phyloP scores from a whole-genome alignment of 2,888 invertebrate genomes.

The Liopterus haemorrhoidalis region DNA sequence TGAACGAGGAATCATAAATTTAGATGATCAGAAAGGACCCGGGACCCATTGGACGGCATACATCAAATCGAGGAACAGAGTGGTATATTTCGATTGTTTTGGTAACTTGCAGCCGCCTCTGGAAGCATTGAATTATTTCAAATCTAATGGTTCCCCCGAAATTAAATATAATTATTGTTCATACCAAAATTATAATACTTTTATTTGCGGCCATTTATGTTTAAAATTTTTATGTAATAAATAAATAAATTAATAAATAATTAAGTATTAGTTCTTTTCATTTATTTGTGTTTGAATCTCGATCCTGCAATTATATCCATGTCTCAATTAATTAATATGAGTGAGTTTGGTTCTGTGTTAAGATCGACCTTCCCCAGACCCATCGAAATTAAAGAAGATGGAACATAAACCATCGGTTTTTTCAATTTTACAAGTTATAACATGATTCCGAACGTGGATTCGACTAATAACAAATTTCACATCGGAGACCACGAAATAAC shows the following conservation, averaged over 20 bases:
- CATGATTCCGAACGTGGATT: too few species aligned
- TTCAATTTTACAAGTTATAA: too few species aligned
- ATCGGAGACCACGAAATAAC: constrained; percentile 25
- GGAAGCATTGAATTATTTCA: constrained; percentile 36
- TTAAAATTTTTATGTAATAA: constrained; percentile 32
- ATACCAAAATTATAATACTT: constrained; percentile 34
- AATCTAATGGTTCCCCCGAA: constrained; percentile 17
- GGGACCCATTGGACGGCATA: constrained; percentile 40
- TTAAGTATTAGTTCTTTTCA: constrained; percentile 18
- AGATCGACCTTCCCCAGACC: constrained; percentile 32
- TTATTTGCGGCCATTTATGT: constrained; percentile 37
- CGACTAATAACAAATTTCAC: constrained; percentile 36
- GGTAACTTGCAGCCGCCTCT: constrained; percentile 36
- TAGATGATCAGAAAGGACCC: constrained; percentile 28
- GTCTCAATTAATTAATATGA: constrained; percentile 35
- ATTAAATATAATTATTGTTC: constrained; percentile 34
- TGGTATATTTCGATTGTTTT: constrained; percentile 39
- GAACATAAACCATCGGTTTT: constrained; percentile 35
- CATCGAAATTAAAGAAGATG: constrained; percentile 30
- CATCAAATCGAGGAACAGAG: constrained; percentile 32
- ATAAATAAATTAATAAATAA: constrained; percentile 16
- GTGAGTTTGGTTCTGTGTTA: too few species aligned
- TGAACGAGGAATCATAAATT: constrained; percentile 33
- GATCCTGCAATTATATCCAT: constrained; percentile 26
- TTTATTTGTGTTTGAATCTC: too few species aligned